Evolutionary conservation across 1,140 invertebrate species (phyloP).

Genomic region (Diuraphis noxia): DNA sequence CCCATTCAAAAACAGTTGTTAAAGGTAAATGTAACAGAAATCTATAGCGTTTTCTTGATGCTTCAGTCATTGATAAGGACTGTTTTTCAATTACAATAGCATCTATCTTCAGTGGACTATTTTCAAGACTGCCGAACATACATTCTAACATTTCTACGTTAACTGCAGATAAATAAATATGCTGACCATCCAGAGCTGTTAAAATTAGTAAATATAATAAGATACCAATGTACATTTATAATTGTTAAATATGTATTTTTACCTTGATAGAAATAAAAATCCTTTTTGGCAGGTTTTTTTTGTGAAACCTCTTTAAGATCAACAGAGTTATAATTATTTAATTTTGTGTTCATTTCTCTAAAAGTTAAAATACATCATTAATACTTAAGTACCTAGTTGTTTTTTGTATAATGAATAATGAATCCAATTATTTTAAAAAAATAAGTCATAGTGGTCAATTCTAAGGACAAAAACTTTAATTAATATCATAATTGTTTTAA

Average conservation of each 20-base stretch:
- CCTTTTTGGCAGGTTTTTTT: constrained; percentile 57
- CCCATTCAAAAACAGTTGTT: constrained; percentile 85
- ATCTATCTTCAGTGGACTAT: constrained; percentile 73
- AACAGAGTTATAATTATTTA: neutral
- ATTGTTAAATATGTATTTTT: neutral
- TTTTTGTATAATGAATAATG: neutral
- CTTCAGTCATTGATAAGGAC: constrained; percentile 79
- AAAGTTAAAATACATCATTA: neutral
- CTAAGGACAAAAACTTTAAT: neutral
- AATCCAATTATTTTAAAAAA: neutral
- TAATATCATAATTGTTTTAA: too few species aligned
- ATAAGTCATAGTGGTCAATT: neutral
- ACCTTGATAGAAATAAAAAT: constrained; percentile 55
- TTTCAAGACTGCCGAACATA: constrained; percentile 80
- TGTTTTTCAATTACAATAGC: constrained; percentile 83
- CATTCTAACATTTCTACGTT: constrained; percentile 88
- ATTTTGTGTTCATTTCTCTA: neutral
- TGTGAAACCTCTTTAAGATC: neutral
- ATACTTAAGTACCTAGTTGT: neutral
- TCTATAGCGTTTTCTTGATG: constrained; percentile 73
- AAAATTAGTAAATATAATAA: constrained; percentile 57
- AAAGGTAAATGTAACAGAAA: constrained; percentile 88
- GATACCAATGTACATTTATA: neutral
- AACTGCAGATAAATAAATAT: constrained; percentile 87
- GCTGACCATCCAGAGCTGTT: constrained; percentile 83